Evolutionary conservation across 2,797 vertebrate genomes (phyloP), one percentile per base, ranked within the genome.

Genomic region (Hephaestus fuliginosus): DNA sequence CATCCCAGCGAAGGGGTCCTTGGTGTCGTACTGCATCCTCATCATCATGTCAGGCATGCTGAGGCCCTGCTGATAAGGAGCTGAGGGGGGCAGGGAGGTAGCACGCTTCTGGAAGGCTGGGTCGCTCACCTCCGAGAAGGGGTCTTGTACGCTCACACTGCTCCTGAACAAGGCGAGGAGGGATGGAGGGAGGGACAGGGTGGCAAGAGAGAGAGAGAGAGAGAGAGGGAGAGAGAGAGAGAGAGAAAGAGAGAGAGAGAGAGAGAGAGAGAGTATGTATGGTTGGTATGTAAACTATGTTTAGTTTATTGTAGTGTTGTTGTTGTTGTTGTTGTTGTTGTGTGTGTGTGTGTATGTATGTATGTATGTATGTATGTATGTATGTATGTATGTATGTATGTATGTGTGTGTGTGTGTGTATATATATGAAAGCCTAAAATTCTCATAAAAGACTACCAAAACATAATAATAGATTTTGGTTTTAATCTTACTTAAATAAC

Each of bases 1-100:
- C 97, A 99, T 99, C 81, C 97, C 97, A 22, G 96, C 95, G 0
- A 99, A 99, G 87, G 97, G 98, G 93, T 99, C 98, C 96, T 99
- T 99, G 93, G 97, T 95, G 62, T 99, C 98, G 5, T 97, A 99
- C 92, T 98, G 96, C 97, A 98, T 97, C 94, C 97, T 96, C 95
- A 97, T 96, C 97, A 99, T 98, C 96, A 98, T 96, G 86, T 96
- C 95, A 46, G 98, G 96, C 96, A 98, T 95, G 94, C 94, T 94
- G 92, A 98, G 94, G 86, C 96, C 94, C 93, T 97, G 97, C 94
- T 98, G 98, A 95, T 98, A 99, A 0, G 97, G 94, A 84, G 95
- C 90, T 57, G 97, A 97, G 57, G 97, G 97, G 25, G 97, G 97
- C 95, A 97, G 95, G 66, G 97, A 90, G 89, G 96, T 93, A 11